A percentile compares a stretch with the other conserved stretches of the same genome.
Evolutionary conservation across 2,888 invertebrate genomes (phyloP).

Genomic region (Pyrrhia umbra): DNA sequence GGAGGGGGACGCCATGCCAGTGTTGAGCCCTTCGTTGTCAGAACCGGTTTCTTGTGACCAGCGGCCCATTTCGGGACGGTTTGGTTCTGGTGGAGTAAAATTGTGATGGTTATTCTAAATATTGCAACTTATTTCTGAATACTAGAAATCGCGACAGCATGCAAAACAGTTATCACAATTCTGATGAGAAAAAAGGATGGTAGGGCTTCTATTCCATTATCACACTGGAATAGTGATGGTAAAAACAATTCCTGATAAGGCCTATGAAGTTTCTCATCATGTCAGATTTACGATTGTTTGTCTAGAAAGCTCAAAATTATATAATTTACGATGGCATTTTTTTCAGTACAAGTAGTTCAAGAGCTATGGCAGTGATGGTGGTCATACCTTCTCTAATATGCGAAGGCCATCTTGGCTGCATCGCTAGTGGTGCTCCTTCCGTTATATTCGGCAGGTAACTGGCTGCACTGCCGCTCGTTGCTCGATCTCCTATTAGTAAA

Average conservation of each 20-base stretch:
- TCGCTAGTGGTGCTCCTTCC: constrained; percentile 83
- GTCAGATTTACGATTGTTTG: background rate
- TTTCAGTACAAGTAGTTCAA: no score
- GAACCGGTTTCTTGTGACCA: constrained; percentile 96
- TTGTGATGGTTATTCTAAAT: background rate
- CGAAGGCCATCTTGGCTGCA: constrained; percentile 83
- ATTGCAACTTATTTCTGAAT: no score
- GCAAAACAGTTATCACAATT: no score
- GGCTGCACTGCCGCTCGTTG: constrained; percentile 74
- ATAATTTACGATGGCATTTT: no score
- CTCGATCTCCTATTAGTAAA: constrained; percentile 78
- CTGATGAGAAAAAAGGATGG: no score
- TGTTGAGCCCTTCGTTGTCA: constrained; percentile 91
- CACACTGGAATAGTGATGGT: no score
- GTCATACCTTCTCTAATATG: constrained; percentile 81
- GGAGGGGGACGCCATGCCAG: constrained; percentile 79
- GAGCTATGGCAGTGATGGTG: background rate
- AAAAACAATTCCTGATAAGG: no score
- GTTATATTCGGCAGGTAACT: constrained; percentile 87
- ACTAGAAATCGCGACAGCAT: no score
- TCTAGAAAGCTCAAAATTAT: background rate
- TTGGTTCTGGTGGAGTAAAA: constrained; percentile 67
- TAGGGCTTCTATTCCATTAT: no score
- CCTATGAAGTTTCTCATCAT: no score
- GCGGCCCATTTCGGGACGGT: constrained; percentile 85